These are phyloP conservation scores for Catharus bicknelli DNA, from an alignment of 2,113 vertebrate species.

Conservation along the genomic window DNA sequence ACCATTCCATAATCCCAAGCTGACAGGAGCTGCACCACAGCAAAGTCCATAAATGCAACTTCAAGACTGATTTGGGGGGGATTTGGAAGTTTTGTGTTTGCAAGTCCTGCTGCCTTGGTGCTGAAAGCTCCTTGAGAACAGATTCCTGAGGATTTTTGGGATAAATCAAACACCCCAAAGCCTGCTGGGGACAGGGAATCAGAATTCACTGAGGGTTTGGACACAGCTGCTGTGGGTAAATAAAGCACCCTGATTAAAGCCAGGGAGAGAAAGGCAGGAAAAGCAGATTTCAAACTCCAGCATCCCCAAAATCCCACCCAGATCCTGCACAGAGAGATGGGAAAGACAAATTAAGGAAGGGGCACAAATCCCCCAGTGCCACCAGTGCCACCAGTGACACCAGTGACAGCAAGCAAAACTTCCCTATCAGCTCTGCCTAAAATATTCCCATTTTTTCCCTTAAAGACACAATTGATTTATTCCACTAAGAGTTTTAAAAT, in stretches of 20 bases:
- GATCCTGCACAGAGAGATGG: background rate
- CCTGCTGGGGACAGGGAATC: background rate
- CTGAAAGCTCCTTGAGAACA: background rate
- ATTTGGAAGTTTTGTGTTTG: background rate
- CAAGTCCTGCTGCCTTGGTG: background rate
- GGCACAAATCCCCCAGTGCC: conserved; percentile 57
- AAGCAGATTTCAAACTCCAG: background rate
- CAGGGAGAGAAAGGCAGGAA: background rate
- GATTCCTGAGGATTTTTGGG: background rate
- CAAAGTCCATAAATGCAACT: accelerated
- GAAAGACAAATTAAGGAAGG: conserved; percentile 59
- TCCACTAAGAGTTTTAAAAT: background rate
- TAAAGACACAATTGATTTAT: background rate
- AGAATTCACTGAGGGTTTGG: accelerated
- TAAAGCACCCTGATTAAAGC: background rate
- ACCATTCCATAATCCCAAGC: background rate
- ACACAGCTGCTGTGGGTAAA: background rate
- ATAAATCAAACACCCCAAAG: background rate
- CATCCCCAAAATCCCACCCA: background rate
- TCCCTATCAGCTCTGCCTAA: background rate
- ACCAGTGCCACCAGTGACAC: conserved; percentile 65
- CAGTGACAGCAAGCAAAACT: conserved; percentile 68
- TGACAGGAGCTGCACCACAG: background rate
- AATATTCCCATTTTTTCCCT: background rate
- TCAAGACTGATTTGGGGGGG: no score